Evolutionary conservation across 1,140 invertebrate genomes (phyloP), one percentile per base, ranked within the genome.

Genomic region (Nylanderia fulva): DNA sequence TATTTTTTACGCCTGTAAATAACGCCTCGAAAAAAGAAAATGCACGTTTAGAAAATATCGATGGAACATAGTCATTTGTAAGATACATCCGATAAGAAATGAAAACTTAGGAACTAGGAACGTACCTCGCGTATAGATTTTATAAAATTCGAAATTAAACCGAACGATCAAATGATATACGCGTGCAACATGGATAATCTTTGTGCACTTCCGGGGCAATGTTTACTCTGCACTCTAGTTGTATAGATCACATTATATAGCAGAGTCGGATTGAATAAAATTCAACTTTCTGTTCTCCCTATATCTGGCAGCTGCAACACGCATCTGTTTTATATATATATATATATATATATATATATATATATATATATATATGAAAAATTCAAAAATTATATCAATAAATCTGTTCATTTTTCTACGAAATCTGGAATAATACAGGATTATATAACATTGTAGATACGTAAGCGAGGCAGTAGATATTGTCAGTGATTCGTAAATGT

Each of bases 1-100:
- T n/a, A 0, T 39, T 54, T 56, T 5, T 66, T 79, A 79, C 76
- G 63, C 76, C 76, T 79, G 76, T 68, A 79, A 77, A 79, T 42
- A 79, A 79, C 15, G 76, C 76, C 76, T 39, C 63, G 75, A 8
- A 48, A 77, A 74, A 74, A 52, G n/a, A 39, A 24, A 33, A 54
- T 3, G 21, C 29, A 21, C 33, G 33, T 79, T 56, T 56, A 5
- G 21, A 33, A 66, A 45, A 48, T 7, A 58, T 39, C 9, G 21
- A 21, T 45, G 7, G 42, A 66, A 5, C 4, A 33, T 79, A 15
- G 3, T 66, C 61, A 33, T 79, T 68, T 24, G 3, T 68, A 66
- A 68, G 61, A 66, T 27, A 77, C n/a, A 68, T 42, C 24, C 33
- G 21, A 79, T 24, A 66, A 11, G 29, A 76, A 36, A 79, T 29